Evolutionary conservation across 1,140 invertebrate species (phyloP), one percentile per base, ranked within the genome.

Genomic region (Heliothis subflexa): DNA sequence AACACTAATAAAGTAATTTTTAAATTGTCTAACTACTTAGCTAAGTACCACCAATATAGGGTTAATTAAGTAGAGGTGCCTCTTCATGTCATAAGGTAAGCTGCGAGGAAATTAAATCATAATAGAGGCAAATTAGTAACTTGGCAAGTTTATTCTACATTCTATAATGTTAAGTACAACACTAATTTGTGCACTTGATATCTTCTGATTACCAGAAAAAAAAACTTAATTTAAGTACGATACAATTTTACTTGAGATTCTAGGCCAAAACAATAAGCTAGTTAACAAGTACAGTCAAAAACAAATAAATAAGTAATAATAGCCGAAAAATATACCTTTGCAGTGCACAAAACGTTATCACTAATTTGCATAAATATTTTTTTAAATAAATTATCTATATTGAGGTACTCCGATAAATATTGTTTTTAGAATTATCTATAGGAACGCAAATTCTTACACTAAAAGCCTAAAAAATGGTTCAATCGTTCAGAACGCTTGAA

Each of bases 31-130:
- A 89, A 83, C 81, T 87, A 86, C 77, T 78, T 61, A 73, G 59
- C 87, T 89, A 90, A 90, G 90, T 91, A 90, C 86, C 87, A 85
- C 78, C 79, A 80, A 85, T 80, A 78, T 78, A 83, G 59, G 55
- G 55, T 76, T 25, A 71, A 79, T 64, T 74, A 74, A 81, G 49
- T 61, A 78, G 78, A 74, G 79, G 81, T 84, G 83, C 81, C 81
- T 84, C 82, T 82, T 75, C 25, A 25, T 70, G 52, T 75, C 25
- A 25, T 70, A 70, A 70, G 21, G 13, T 28, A 13, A 70, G 66
- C 66, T 70, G 66, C 45, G n/a, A 40, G 7, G 33, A 62, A 11
- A 12, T 11, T 62, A 62, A 59, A 10, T 4, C 10, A 59, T 55
- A n/a, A 55, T 28, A 18, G 5, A 18, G n/a, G 68, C 3, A 61